Conservation (phyloP, 2,888 invertebrate species). For the Pyrgus malvae region DNA sequence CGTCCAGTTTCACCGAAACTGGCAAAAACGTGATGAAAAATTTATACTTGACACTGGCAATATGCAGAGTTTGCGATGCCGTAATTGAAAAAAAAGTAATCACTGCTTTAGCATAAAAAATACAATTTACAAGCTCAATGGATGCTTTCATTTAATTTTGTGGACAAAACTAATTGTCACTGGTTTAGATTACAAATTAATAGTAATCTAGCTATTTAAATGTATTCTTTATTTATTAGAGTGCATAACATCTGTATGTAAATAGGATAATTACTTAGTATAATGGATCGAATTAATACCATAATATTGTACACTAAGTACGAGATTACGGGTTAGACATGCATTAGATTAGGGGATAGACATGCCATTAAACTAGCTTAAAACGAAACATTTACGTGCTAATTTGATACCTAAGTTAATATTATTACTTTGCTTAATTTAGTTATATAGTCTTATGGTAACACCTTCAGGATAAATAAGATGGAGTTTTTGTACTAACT, state of each 20-base stretch:
- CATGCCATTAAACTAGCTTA: conserved; percentile 9
- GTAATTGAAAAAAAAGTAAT: too few relatives aligned
- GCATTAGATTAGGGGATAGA: conserved; percentile 15
- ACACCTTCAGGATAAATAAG: not conserved
- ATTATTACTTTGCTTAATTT: conserved; percentile 7
- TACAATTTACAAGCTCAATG: too few relatives aligned
- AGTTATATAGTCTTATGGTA: not conserved
- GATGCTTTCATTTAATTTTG: too few relatives aligned
- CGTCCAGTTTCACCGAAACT: too few relatives aligned
- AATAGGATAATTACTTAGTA: conserved; percentile 15
- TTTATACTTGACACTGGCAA: too few relatives aligned
- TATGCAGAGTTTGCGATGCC: too few relatives aligned
- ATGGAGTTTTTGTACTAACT: too few relatives aligned
- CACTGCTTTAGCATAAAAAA: too few relatives aligned
- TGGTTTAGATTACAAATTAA: too few relatives aligned
- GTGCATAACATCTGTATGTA: conserved; percentile 9
- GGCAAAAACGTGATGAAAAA: too few relatives aligned
- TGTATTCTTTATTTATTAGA: conserved; percentile 7
- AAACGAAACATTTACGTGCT: conserved; percentile 13
- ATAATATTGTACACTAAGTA: conserved; percentile 19
- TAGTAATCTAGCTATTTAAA: too few relatives aligned
- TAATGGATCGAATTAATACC: conserved; percentile 17
- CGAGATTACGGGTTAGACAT: conserved; percentile 23
- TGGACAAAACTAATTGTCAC: too few relatives aligned
- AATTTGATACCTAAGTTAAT: conserved; percentile 11